Percentiles rank a stretch among this genome's conserved stretches.
Evolutionary conservation across 1,140 invertebrate species (phyloP).

Genomic region (Lutraria rhynchaena): DNA sequence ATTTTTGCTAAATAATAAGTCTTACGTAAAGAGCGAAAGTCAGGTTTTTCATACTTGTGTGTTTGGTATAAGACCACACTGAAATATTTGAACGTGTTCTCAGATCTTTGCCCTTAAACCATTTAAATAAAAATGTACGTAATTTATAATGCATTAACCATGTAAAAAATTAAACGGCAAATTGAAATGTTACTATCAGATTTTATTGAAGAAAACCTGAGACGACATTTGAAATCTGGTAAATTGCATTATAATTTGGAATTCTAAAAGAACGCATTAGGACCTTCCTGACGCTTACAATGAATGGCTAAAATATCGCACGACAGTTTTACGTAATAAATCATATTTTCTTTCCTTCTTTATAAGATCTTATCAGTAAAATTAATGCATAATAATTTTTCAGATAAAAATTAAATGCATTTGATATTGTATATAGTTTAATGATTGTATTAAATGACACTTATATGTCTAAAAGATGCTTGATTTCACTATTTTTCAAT

Average conservation of each 20-base stretch:
- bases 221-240: constrained; percentile 5
- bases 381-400: constrained; percentile 39
- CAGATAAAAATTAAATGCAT: constrained; percentile 6
- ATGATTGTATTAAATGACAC: too few relatives aligned
- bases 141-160: constrained; percentile 21
- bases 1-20: too few relatives aligned
- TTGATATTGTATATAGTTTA: background rate
- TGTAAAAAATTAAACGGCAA: background rate
- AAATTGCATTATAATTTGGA: too few relatives aligned
- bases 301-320: too few relatives aligned
- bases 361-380: constrained; percentile 13
- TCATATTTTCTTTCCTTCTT: constrained; percentile 22
- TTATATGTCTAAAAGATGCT: too few relatives aligned
- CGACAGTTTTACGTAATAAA: constrained; percentile 22
- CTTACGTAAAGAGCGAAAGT: too few relatives aligned
- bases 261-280: too few relatives aligned
- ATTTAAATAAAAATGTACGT: constrained; percentile 1
- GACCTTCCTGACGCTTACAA: too few relatives aligned
- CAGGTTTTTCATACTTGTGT: too few relatives aligned
- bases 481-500: too few relatives aligned
- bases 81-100: too few relatives aligned
- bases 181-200: constrained; percentile 15
- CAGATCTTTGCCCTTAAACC: constrained; percentile 24
- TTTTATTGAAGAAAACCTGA: background rate
- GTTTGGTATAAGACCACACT: too few relatives aligned